Conservation (phyloP, 2,113 vertebrate species). For the Phaetusa simplex region DNA sequence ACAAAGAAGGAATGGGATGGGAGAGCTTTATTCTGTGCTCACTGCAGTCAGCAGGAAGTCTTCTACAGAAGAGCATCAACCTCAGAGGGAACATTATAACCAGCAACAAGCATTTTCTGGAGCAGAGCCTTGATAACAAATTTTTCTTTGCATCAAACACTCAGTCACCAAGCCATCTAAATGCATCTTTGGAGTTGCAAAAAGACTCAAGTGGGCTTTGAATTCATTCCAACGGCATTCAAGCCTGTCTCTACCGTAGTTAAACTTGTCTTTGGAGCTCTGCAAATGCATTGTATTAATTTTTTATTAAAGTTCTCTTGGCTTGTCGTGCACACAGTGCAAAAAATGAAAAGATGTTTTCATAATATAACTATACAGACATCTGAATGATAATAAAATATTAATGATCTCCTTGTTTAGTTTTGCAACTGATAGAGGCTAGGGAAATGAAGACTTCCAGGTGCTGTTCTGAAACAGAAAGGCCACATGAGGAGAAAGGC, state of each 20-base stretch:
- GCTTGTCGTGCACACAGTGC: background rate
- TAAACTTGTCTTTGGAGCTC: background rate
- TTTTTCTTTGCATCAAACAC: background rate
- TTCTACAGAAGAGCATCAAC: background rate
- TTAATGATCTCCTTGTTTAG: background rate
- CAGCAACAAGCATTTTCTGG: background rate
- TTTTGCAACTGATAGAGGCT: background rate
- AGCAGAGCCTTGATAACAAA: background rate
- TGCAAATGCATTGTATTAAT: background rate
- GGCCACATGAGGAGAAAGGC: background rate
- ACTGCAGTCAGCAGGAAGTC: background rate
- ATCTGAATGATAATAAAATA: background rate
- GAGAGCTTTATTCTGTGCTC: background rate
- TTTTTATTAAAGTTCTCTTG: background rate
- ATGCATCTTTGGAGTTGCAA: background rate
- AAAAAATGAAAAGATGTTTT: background rate
- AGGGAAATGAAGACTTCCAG: background rate
- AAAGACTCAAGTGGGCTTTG: background rate
- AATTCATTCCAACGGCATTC: background rate
- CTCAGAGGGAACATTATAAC: background rate
- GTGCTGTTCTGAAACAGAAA: background rate
- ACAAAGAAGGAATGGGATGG: background rate
- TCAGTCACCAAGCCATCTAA: background rate
- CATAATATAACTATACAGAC: background rate
- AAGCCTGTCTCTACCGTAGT: background rate